These are phyloP conservation scores for Pyrochroa serraticornis DNA, from an alignment of 2,888 invertebrate genomes.

Conservation along the genomic window DNA sequence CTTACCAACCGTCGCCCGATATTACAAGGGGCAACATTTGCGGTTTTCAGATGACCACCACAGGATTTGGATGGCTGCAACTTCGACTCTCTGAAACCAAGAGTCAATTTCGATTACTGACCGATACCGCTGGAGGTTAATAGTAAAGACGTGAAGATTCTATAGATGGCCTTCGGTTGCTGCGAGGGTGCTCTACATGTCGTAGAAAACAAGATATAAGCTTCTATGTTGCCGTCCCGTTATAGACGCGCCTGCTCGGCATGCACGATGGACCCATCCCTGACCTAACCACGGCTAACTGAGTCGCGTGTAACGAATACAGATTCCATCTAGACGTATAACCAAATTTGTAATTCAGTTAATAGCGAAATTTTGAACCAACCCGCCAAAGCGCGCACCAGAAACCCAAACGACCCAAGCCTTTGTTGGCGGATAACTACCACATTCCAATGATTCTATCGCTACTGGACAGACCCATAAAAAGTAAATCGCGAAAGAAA, in stretches of 20 bases:
- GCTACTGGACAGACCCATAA: conserved; percentile 49
- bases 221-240: conserved; percentile 39
- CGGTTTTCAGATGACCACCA: neutral
- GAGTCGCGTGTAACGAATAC: conserved; percentile 45
- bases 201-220: conserved; percentile 28
- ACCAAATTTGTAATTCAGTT: conserved; percentile 30
- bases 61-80: neutral
- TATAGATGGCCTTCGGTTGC: conserved; percentile 1
- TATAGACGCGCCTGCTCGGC: conserved; percentile 45
- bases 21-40: neutral
- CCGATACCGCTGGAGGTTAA: conserved; percentile 19
- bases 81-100: neutral
- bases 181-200: conserved; percentile 27
- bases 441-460: conserved; percentile 45
- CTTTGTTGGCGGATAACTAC: conserved; percentile 19
- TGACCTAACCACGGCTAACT: conserved; percentile 43
- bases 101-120: conserved; percentile 9
- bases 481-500: conserved; percentile 50
- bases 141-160: conserved; percentile 22
- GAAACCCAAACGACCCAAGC: neutral
- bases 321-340: conserved; percentile 40
- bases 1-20: conserved; percentile 34
- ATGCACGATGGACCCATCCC: conserved; percentile 48
- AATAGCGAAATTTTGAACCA: neutral
- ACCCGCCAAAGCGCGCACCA: conserved; percentile 1